phyloP scores from a whole-genome alignment of 2,113 vertebrate genomes.

The Microcebus tavaratra region DNA sequence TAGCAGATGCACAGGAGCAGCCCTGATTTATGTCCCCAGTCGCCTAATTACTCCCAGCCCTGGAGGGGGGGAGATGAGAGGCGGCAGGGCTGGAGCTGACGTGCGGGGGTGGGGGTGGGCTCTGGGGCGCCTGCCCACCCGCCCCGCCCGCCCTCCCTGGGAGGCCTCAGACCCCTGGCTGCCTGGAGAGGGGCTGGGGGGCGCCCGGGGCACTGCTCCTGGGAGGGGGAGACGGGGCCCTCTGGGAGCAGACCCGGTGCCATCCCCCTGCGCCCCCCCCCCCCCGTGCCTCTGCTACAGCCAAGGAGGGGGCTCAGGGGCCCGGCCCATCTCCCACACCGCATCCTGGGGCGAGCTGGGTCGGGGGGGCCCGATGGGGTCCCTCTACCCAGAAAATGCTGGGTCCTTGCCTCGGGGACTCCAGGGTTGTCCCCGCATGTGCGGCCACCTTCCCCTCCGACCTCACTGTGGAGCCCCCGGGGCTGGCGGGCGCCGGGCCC shows the following conservation, averaged over 20 bases:
- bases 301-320: not conserved
- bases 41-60: slow-evolving; percentile 57
- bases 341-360: not conserved
- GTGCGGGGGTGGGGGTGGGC: not conserved
- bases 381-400: not conserved
- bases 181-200: not conserved
- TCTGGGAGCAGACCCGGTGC: not conserved
- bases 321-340: accelerated
- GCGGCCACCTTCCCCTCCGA: not conserved
- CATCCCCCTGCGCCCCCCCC: not conserved
- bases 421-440: not conserved
- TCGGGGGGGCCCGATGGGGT: accelerated
- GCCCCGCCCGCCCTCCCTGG: not conserved
- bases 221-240: not conserved
- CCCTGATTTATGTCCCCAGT: slow-evolving; percentile 32
- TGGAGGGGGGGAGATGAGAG: not conserved
- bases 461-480: not conserved
- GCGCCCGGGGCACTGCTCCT: not conserved
- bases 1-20: slow-evolving; percentile 41
- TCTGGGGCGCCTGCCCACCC: not conserved
- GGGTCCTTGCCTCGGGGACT: accelerated
- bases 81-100: not conserved
- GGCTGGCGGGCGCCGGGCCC: too few relatives aligned
- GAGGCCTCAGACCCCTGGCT: not conserved
- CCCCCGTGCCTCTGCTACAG: not conserved